A percentile compares a stretch with the other conserved stretches of the same genome.
These are phyloP conservation scores for Petromus typicus DNA, from an alignment of 2,113 vertebrate species.

Conservation along the genomic window DNA sequence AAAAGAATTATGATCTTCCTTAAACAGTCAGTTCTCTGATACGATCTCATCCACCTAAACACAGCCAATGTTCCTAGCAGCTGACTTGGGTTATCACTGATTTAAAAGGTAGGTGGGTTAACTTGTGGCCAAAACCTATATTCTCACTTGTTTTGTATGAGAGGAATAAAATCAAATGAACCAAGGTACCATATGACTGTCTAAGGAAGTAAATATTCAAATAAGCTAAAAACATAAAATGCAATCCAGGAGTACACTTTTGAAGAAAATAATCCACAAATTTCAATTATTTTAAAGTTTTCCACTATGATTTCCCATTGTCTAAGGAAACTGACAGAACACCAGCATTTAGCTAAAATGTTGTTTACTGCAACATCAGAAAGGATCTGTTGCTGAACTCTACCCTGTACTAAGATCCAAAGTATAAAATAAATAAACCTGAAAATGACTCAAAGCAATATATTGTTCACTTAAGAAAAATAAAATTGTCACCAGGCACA, in stretches of 20 bases:
- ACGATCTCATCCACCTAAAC: slow-evolving; percentile 36
- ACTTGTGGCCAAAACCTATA: slow-evolving; percentile 18
- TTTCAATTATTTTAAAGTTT: background rate
- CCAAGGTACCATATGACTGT: background rate
- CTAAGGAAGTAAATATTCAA: background rate
- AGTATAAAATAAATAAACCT: background rate
- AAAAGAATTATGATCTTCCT: slow-evolving; percentile 33
- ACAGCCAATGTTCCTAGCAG: background rate
- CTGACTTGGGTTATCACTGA: background rate
- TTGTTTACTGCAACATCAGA: background rate
- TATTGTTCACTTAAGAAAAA: background rate
- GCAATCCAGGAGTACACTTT: background rate
- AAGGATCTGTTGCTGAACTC: background rate
- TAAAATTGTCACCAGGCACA: background rate
- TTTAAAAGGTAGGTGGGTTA: slow-evolving; percentile 53
- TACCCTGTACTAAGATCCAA: background rate
- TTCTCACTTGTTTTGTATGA: background rate
- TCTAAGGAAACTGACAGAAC: slow-evolving; percentile 33
- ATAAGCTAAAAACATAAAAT: background rate
- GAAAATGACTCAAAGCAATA: slow-evolving; percentile 15
- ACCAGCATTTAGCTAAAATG: background rate
- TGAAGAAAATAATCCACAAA: slow-evolving; percentile 2
- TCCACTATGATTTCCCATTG: slow-evolving; percentile 12
- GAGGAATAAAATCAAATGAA: background rate
- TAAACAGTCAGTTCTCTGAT: slow-evolving; percentile 39